Conservation (phyloP, 2,797 vertebrate species). For the Aeoliscus strigatus region DNA sequence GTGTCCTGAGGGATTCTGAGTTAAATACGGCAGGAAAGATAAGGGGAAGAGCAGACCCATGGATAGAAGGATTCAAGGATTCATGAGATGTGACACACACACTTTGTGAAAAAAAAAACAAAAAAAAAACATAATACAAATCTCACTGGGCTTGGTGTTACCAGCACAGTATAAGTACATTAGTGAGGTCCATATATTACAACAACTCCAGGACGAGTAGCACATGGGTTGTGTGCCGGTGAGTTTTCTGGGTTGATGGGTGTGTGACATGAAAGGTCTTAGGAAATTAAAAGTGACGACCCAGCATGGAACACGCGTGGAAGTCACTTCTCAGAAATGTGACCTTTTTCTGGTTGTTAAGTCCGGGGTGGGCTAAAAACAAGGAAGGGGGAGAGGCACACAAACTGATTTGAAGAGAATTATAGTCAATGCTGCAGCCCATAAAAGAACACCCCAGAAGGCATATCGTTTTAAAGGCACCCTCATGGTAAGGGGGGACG, state of each 20-base stretch:
- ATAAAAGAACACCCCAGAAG: constrained; percentile 66
- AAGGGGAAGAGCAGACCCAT: too few species aligned
- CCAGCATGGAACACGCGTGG: constrained; percentile 76
- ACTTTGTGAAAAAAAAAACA: too few species aligned
- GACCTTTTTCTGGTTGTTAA: constrained; percentile 80
- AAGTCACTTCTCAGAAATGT: constrained; percentile 81
- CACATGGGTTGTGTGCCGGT: too few species aligned
- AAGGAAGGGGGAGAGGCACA: constrained; percentile 24
- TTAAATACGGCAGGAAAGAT: too few species aligned
- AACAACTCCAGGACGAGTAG: too few species aligned
- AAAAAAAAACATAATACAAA: too few species aligned
- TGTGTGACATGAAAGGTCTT: constrained; percentile 76
- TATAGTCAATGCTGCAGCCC: constrained; percentile 58
- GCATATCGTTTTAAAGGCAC: constrained; percentile 70
- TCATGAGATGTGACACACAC: too few species aligned
- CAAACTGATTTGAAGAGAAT: constrained; percentile 71
- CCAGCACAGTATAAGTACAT: too few species aligned
- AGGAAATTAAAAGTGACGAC: constrained; percentile 79
- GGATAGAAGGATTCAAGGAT: too few species aligned
- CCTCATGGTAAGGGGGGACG: constrained; percentile 52
- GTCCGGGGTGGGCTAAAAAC: constrained; percentile 56
- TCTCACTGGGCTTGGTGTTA: too few species aligned
- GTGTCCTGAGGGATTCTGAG: constrained; percentile 35
- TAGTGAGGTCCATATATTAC: too few species aligned
- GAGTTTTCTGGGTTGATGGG: constrained; percentile 53